These are phyloP conservation scores for Hanleya hanleyi DNA, from an alignment of 2,888 invertebrate genomes.

Conservation along the genomic window DNA sequence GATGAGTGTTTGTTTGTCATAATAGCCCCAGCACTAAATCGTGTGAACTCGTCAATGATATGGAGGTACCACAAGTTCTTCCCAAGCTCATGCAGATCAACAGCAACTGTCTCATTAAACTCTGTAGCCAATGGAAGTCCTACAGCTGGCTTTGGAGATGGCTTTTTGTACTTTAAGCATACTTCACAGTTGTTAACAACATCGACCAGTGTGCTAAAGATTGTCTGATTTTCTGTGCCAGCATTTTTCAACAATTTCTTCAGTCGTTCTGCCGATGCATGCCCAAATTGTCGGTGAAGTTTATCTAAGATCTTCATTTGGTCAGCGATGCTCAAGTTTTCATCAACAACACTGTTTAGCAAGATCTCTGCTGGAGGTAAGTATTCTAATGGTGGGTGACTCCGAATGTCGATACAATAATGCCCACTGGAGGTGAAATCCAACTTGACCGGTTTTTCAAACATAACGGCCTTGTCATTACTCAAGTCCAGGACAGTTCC, in stretches of 20 bases:
- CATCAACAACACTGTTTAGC: not conserved
- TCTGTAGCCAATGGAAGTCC: constrained; percentile 17
- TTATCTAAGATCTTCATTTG: constrained; percentile 6
- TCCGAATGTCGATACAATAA: constrained; percentile 18
- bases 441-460: constrained; percentile 18
- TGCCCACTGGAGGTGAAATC: constrained; percentile 28
- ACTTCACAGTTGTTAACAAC: constrained; percentile 9
- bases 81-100: too few species aligned
- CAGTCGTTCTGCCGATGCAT: constrained; percentile 18
- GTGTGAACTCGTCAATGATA: too few species aligned
- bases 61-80: too few species aligned
- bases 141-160: constrained; percentile 18
- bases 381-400: not conserved
- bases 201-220: not conserved
- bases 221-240: not conserved
- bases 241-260: not conserved
- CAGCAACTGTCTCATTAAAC: constrained; percentile 10
- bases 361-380: constrained; percentile 1
- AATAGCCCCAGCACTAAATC: too few species aligned
- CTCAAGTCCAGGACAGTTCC: constrained; percentile 8
- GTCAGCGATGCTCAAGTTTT: constrained; percentile 1
- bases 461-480: constrained; percentile 23
- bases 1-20: too few species aligned
- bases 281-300: constrained; percentile 26
- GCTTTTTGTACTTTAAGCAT: constrained; percentile 7